A percentile compares a stretch with the other conserved stretches of the same genome.
Conservation (phyloP, 1,140 invertebrate species). For the Pseudobourletiella spinata region DNA sequence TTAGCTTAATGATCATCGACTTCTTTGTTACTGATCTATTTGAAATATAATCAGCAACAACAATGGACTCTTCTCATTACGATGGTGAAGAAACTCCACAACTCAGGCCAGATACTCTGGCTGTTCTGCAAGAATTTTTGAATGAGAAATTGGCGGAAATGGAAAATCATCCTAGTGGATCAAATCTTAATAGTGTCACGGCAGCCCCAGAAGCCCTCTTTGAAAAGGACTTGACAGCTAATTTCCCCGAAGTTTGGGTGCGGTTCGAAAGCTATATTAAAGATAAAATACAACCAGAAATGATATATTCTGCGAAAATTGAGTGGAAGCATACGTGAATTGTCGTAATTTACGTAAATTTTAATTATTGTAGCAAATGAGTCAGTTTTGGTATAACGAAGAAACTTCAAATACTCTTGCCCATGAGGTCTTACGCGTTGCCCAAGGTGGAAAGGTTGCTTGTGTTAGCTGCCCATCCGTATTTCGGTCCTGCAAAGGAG, state of each 20-base stretch:
- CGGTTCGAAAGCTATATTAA: too few relatives aligned
- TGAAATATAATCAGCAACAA: too few relatives aligned
- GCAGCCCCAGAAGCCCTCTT: conserved; percentile 10
- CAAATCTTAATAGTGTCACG: background rate
- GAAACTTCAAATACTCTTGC: conserved; percentile 60
- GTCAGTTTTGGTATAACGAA: conserved; percentile 92
- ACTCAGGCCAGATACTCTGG: conserved; percentile 62
- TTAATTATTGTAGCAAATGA: conserved; percentile 66
- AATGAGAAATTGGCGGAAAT: conserved; percentile 44
- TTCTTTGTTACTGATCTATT: too few relatives aligned
- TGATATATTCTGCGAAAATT: conserved; percentile 11
- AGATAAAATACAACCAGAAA: conserved; percentile 38
- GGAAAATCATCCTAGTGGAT: too few relatives aligned
- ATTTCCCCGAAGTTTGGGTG: conserved; percentile 79
- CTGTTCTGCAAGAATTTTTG: conserved; percentile 73
- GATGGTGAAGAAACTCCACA: conserved; percentile 57
- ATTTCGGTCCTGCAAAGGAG: conserved; percentile 50
- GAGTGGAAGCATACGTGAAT: conserved; percentile 9
- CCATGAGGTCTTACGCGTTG: conserved; percentile 50
- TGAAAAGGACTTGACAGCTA: conserved; percentile 18
- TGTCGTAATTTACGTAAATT: background rate
- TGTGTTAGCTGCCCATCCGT: conserved; percentile 84
- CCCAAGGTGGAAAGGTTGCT: conserved; percentile 57
- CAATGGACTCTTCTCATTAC: too few relatives aligned
- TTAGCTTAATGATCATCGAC: too few relatives aligned